phyloP scores from a whole-genome alignment of 1,140 invertebrate species.

The Sinonovacula constricta region DNA sequence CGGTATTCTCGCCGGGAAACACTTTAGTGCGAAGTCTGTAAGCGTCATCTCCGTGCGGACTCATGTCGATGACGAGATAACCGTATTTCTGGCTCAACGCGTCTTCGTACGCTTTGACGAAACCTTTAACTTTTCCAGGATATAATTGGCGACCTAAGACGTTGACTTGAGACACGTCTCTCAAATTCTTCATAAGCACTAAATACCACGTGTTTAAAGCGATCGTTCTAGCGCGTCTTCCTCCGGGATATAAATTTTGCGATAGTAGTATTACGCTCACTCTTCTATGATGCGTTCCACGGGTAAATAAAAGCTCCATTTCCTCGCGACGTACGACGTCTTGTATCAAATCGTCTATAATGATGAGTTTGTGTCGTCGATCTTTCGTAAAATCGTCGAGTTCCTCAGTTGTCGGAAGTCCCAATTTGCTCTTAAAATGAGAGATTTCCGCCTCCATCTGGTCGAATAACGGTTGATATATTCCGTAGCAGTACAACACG shows the following conservation, averaged over 20 bases:
- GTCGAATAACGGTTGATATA: constrained; percentile 12
- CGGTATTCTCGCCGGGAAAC: background rate
- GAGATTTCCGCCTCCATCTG: background rate
- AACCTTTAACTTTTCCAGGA: background rate
- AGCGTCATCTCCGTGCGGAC: background rate
- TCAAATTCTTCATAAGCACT: constrained; percentile 11
- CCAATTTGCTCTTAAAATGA: background rate
- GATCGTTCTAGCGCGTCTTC: constrained; percentile 14
- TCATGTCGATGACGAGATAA: constrained; percentile 1
- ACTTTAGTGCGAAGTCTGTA: background rate
- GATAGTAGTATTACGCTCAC: constrained; percentile 20
- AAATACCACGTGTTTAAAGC: constrained; percentile 12
- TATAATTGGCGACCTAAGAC: constrained; percentile 5
- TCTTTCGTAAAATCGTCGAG: background rate
- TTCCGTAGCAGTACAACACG: constrained; percentile 15
- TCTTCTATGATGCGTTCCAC: constrained; percentile 13
- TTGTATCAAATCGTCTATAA: background rate
- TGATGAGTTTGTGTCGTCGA: background rate
- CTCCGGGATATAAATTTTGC: background rate
- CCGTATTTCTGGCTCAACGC: background rate
- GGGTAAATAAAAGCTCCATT: constrained; percentile 4
- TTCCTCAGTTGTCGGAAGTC: background rate
- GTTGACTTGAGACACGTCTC: background rate
- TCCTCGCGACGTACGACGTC: background rate
- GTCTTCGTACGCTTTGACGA: constrained; percentile 25